Evolutionary conservation across 53 echinoderm and acorn worm genomes (phyloP), one percentile per base, ranked within the genome.

Genomic region (Temnopleurus reevesii): DNA sequence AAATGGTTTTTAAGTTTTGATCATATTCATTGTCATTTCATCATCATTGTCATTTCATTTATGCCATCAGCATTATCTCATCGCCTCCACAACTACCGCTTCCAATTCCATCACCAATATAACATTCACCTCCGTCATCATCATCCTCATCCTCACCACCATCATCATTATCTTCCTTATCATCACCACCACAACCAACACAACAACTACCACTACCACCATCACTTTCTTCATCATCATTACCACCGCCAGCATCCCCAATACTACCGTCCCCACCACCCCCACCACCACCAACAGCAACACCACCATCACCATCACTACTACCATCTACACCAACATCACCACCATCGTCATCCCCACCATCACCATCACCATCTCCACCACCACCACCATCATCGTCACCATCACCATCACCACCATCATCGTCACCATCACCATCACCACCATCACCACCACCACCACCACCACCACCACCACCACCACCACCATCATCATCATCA

Each of bases 401-500:
- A 19, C 31, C 77, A 2, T 76, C 8, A 7, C 31, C 77, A 46
- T 80, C 44, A 46, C n/a, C 23, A 23, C n/a, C 81, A 80, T n/a
- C 8, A 80, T 80, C 26, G 27, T 46, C 49, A 45, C 45, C 49
- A 45, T 80, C 23, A 4, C n/a, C 81, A 45, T 46, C 81, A 45
- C n/a, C 81, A 45, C n/a, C 1, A 45, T 7, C 81, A 45, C 45
- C 81, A 45, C 47, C 82, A 12, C 31, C 55, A 29, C 23, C 82
- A 82, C 53, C 58, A 55, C 12, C 84, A 79, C 44, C 79, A 79
- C 36, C 43, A 38, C 44, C 79, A 36, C 44, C 79, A 83, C 2
- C 55, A 83, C 15, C 83, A 83, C 29, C 33, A 82, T 18, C 83
- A 83, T 26, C 55, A 83, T 18, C 54, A 83, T 33, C 55, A 83